These are phyloP conservation scores for Linyphia triangularis DNA, from an alignment of 2,888 invertebrate genomes.

Conservation along the genomic window DNA sequence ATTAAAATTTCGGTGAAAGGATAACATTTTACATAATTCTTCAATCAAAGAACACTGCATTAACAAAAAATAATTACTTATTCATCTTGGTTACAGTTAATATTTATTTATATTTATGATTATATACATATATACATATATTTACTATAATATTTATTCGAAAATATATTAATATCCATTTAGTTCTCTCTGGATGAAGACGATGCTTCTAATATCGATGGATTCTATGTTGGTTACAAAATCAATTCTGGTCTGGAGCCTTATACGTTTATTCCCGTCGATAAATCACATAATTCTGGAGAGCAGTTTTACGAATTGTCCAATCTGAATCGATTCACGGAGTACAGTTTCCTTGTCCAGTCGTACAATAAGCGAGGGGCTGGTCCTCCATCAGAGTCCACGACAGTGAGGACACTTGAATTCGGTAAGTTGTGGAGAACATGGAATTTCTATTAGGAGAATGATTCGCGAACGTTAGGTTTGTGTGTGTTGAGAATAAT, in stretches of 20 bases:
- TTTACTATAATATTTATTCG: background rate
- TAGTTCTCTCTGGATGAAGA: conserved; percentile 35
- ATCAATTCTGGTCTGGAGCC: conserved; percentile 44
- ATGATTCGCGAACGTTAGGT: too few relatives aligned
- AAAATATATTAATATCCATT: background rate
- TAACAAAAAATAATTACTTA: too few relatives aligned
- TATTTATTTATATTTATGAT: too few relatives aligned
- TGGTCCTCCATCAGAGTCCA: conserved; percentile 79
- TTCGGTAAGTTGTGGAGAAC: conserved; percentile 46
- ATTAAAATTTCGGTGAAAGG: too few relatives aligned
- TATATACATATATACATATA: too few relatives aligned
- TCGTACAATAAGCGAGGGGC: conserved; percentile 80
- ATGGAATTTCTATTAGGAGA: too few relatives aligned
- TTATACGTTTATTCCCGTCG: conserved; percentile 72
- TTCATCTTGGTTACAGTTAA: too few relatives aligned
- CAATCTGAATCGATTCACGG: conserved; percentile 80
- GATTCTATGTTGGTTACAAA: conserved; percentile 70
- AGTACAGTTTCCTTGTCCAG: conserved; percentile 79
- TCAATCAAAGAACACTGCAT: too few relatives aligned
- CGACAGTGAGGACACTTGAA: conserved; percentile 49
- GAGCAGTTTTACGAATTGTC: conserved; percentile 43
- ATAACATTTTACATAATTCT: too few relatives aligned
- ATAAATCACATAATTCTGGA: conserved; percentile 58
- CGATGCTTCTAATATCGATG: conserved; percentile 47
- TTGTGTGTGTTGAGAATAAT: too few relatives aligned